Base-by-base conservation (phyloP, 2,888 invertebrate species). In the Dione vanillae region DNA sequence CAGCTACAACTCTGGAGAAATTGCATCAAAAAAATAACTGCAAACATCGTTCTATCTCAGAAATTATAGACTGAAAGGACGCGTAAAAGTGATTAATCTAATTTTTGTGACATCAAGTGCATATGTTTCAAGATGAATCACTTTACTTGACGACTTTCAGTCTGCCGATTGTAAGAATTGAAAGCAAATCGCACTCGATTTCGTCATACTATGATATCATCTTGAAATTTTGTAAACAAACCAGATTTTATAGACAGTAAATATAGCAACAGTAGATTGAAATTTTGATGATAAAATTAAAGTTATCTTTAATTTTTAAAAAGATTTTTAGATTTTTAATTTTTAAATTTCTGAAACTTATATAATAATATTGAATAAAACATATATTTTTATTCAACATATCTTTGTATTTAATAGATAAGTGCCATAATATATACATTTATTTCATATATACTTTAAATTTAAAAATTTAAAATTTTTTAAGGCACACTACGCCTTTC, bases 201-300 rank as follows among this genome's bases (percentile, higher is more conserved):
- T 61, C 62, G 69, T 69, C 69, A 69, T 67, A 49, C 51, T 59
- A 58, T 71, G 67, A 74, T 67, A 72, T 69, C 69, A 72, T 74
- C 49, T 19, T 19, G n/a, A 61, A 61, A 61, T 27, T 45, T 45
- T 45, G 11, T 61, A 45, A 61, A 45, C 45, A 35, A 16, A n/a
- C 20, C 0, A n/a, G 35, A 35, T 61, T 61, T 61, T 45, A 61
- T 16, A 11, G 16, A 3, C n/a, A 16, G n/a, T 61, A 20, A 61
- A 61, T 61, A 45, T 43, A 61, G 43, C 43, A 27, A 61, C 43
- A 61, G 11, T 43, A 35, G 27, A 27, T 27, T 11, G 16, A 8
- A 20, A 64, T 35, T 12, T 11, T 49, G 37, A 12, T 8, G 16
- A 19, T 47, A 19, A 47, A 47, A 47, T 16, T 10, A 0, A 47